These are phyloP conservation scores for Endomychus coccineus DNA, from an alignment of 2,888 invertebrate species.

Conservation along the genomic window DNA sequence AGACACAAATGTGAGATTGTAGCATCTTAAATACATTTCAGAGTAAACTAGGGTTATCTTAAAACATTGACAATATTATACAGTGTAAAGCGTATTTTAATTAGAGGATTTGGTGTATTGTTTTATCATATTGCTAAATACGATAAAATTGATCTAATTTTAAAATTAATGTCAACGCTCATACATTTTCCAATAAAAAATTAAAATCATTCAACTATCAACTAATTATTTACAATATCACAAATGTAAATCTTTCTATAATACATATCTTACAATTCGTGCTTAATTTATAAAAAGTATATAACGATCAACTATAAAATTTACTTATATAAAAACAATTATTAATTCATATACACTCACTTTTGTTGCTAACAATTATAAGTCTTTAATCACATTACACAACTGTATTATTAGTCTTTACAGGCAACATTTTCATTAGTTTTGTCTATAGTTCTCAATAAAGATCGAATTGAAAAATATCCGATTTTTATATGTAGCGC, in stretches of 20 bases:
- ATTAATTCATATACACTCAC: constrained; percentile 18
- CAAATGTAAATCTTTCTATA: constrained; percentile 38
- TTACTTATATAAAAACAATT: constrained; percentile 29
- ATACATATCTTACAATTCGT: constrained; percentile 12
- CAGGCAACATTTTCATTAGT: constrained; percentile 8
- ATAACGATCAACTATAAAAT: constrained; percentile 18
- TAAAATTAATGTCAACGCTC: constrained; percentile 20
- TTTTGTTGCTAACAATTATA: constrained; percentile 25
- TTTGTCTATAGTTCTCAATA: too few species aligned
- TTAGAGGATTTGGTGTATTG: constrained; percentile 14
- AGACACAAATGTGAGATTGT: constrained; percentile 38
- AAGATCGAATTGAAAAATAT: too few species aligned
- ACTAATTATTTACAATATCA: constrained; percentile 42
- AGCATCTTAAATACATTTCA: constrained; percentile 19
- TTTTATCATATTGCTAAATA: constrained; percentile 25
- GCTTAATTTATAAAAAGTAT: constrained; percentile 10
- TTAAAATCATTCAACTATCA: constrained; percentile 21
- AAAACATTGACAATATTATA: constrained; percentile 9
- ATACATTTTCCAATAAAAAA: constrained; percentile 22
- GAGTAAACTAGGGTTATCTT: constrained; percentile 10
- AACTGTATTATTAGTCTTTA: constrained; percentile 19
- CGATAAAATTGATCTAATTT: constrained; percentile 24
- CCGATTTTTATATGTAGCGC: too few species aligned
- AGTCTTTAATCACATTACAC: constrained; percentile 30
- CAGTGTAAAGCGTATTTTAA: constrained; percentile 8